These are phyloP conservation scores for Microhierax caerulescens DNA, from an alignment of 2,797 vertebrate species.

Conservation along the genomic window DNA sequence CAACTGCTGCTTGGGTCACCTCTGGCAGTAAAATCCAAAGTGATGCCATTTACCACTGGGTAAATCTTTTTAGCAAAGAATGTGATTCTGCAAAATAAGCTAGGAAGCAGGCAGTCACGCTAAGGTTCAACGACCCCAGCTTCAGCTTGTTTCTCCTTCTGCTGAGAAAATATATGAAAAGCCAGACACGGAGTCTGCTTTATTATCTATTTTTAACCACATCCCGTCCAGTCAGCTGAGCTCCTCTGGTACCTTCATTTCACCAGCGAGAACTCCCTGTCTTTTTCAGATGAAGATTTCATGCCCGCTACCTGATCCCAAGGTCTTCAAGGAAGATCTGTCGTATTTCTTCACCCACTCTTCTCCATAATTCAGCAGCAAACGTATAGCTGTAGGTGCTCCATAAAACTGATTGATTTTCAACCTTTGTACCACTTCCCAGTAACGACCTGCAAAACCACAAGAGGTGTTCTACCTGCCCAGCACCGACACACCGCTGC, in stretches of 20 bases:
- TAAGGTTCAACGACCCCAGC: not conserved
- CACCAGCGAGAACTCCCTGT: not conserved
- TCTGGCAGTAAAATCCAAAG: not conserved
- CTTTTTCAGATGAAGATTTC: not conserved
- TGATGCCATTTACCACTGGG: not conserved
- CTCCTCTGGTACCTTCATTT: not conserved
- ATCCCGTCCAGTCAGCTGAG: not conserved
- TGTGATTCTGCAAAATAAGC: not conserved
- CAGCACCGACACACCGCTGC: not conserved
- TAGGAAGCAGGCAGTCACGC: not conserved
- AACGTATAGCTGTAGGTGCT: conserved; percentile 90
- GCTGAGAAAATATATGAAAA: not conserved
- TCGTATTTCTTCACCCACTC: conserved; percentile 93
- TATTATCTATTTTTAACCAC: not conserved
- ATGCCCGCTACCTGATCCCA: conserved; percentile 87
- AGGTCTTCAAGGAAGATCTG: conserved; percentile 87
- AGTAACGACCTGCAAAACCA: conserved; percentile 87
- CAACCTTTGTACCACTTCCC: conserved; percentile 91
- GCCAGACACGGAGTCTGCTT: not conserved
- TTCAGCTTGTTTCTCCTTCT: not conserved
- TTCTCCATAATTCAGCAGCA: conserved; percentile 90
- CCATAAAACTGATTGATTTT: conserved; percentile 96
- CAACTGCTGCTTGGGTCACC: not conserved
- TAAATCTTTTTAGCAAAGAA: not conserved
- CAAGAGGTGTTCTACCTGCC: not conserved